Evolutionary conservation across 92 coral and sea anemone species (phyloP).

Genomic region (Paragorgia papillata): DNA sequence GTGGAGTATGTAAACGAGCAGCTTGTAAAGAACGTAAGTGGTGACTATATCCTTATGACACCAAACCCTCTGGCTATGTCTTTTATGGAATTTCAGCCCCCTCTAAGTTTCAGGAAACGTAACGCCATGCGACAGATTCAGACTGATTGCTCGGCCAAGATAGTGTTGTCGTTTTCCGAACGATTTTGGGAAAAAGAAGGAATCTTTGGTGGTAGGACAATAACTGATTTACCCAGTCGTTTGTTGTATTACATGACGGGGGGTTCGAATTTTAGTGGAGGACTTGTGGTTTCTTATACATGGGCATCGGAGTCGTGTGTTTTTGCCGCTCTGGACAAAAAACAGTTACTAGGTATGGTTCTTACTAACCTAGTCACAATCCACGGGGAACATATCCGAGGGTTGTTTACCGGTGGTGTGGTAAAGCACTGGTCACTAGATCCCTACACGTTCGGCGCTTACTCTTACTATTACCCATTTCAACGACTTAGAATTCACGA

Average conservation of each 20-base stretch:
- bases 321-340: background rate
- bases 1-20: background rate
- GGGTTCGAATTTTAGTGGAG: background rate
- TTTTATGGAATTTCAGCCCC: background rate
- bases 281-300: background rate
- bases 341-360: background rate
- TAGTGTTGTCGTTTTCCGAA: background rate
- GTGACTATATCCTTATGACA: background rate
- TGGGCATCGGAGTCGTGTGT: background rate
- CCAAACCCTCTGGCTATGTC: background rate
- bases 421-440: background rate
- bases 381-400: background rate
- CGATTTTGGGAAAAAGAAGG: slow-evolving; percentile 13
- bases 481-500: slow-evolving; percentile 3
- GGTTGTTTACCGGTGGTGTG: background rate
- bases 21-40: background rate
- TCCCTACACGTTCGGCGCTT: background rate
- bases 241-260: background rate
- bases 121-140: background rate
- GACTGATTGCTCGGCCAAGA: background rate
- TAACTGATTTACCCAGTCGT: slow-evolving; percentile 4
- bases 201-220: background rate
- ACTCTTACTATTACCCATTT: background rate
- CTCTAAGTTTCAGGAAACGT: background rate
- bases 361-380: background rate